phyloP scores from a whole-genome alignment of 1,140 invertebrate species.

The Zaprionus camerounensis region DNA sequence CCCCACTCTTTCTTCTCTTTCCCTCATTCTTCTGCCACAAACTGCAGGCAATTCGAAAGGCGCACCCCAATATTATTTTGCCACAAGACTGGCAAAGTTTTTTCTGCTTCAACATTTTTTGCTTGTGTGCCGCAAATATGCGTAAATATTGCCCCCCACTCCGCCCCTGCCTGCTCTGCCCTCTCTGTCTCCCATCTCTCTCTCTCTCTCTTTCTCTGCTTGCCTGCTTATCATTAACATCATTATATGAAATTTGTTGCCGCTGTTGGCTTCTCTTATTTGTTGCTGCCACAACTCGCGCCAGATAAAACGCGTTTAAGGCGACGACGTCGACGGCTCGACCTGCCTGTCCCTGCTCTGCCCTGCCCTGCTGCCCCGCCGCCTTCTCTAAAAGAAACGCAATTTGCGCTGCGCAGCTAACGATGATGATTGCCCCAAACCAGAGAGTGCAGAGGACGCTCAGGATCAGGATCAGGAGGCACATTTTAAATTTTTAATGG shows the following conservation, averaged over 20 bases:
- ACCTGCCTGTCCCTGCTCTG: not conserved
- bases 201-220: constrained; percentile 6
- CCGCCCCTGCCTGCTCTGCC: not conserved
- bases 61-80: constrained; percentile 18
- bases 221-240: constrained; percentile 67
- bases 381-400: constrained; percentile 55
- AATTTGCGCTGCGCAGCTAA: constrained; percentile 77
- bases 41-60: constrained; percentile 38
- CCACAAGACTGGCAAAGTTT: constrained; percentile 23
- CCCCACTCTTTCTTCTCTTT: not conserved
- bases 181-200: constrained; percentile 1
- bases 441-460: constrained; percentile 12
- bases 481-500: constrained; percentile 80
- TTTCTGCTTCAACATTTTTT: constrained; percentile 13
- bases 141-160: constrained; percentile 42
- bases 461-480: constrained; percentile 41
- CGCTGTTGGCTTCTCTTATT: constrained; percentile 36
- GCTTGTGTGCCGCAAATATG: constrained; percentile 48
- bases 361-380: not conserved
- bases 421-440: constrained; percentile 76
- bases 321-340: constrained; percentile 32
- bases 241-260: constrained; percentile 60
- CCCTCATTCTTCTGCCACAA: not conserved
- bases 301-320: constrained; percentile 52
- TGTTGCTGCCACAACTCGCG: constrained; percentile 35